phyloP scores from a whole-genome alignment of 2,888 invertebrate genomes.

The Meganola albula region DNA sequence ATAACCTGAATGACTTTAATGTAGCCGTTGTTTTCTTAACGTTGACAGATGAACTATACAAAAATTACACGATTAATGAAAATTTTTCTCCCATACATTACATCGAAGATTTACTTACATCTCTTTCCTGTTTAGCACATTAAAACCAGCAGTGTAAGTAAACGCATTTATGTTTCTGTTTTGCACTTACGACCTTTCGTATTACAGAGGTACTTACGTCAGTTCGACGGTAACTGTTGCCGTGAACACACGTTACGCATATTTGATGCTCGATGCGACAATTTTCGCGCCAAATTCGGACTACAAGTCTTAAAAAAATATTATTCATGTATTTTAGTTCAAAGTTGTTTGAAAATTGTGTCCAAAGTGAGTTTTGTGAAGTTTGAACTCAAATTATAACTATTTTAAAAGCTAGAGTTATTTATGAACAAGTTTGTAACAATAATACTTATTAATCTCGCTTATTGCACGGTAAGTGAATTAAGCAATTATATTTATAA shows the following conservation, averaged over 20 bases:
- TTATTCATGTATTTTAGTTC: constrained; percentile 51
- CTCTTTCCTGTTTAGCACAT: fast-evolving
- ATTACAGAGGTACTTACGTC: constrained; percentile 27
- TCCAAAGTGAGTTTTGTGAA: constrained; percentile 24
- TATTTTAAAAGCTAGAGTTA: constrained; percentile 8
- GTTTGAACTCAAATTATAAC: too few relatives aligned
- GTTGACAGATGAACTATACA: constrained; percentile 43
- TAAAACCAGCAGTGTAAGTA: constrained; percentile 31
- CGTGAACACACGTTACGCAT: constrained; percentile 37
- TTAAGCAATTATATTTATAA: too few relatives aligned
- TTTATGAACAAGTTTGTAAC: constrained; percentile 19
- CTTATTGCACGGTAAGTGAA: constrained; percentile 33
- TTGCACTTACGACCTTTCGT: constrained; percentile 19
- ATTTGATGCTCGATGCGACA: constrained; percentile 32
- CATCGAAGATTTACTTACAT: constrained; percentile 23
- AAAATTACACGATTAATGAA: constrained; percentile 16
- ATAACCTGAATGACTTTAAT: constrained; percentile 42
- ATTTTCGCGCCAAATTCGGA: constrained; percentile 46
- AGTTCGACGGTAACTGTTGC: constrained; percentile 53
- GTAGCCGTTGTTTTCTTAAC: constrained; percentile 41
- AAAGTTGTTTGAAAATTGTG: constrained; percentile 17
- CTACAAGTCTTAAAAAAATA: too few relatives aligned
- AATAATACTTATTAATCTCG: constrained; percentile 15
- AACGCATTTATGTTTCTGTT: constrained; percentile 16
- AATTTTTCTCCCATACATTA: constrained; percentile 13